Conservation (phyloP, 1,140 invertebrate species). For the Archegozetes longisetosus region DNA sequence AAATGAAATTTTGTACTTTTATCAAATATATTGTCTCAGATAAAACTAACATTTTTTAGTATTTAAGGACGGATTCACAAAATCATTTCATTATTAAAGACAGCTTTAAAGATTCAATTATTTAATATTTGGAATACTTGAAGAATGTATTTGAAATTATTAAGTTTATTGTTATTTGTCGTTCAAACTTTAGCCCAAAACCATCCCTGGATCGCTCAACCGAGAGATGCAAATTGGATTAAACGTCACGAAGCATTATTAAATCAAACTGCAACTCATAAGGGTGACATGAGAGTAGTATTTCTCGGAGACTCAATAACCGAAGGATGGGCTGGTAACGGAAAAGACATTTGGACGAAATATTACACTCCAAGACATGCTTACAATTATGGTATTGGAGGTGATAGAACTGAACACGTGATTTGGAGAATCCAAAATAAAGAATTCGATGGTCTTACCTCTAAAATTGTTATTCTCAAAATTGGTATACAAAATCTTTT, state of each 20-base stretch:
- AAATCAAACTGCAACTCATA: background rate
- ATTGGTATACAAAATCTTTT: background rate
- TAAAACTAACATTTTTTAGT: too few relatives aligned
- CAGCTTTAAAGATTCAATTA: too few relatives aligned
- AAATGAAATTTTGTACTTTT: too few relatives aligned
- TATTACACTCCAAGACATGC: background rate
- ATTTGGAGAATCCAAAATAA: conserved; percentile 1
- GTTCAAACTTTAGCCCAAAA: too few relatives aligned
- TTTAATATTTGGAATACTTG: too few relatives aligned
- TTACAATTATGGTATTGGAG: conserved; percentile 8
- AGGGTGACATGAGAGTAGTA: background rate
- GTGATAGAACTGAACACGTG: conserved; percentile 6
- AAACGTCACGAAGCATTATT: background rate
- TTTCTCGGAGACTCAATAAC: conserved; percentile 8
- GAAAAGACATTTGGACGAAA: conserved; percentile 1
- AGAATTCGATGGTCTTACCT: background rate
- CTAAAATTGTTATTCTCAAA: conserved; percentile 2
- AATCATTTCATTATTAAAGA: too few relatives aligned
- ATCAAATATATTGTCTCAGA: too few relatives aligned
- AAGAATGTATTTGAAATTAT: too few relatives aligned
- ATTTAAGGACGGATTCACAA: too few relatives aligned
- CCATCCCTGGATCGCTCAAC: conserved; percentile 5
- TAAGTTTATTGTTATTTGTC: too few relatives aligned
- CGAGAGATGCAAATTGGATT: background rate
- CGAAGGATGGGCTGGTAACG: background rate